Evolutionary conservation across 2,888 invertebrate genomes (phyloP), one percentile per base, ranked within the genome.

Genomic region (Drosophila setosimentum): DNA sequence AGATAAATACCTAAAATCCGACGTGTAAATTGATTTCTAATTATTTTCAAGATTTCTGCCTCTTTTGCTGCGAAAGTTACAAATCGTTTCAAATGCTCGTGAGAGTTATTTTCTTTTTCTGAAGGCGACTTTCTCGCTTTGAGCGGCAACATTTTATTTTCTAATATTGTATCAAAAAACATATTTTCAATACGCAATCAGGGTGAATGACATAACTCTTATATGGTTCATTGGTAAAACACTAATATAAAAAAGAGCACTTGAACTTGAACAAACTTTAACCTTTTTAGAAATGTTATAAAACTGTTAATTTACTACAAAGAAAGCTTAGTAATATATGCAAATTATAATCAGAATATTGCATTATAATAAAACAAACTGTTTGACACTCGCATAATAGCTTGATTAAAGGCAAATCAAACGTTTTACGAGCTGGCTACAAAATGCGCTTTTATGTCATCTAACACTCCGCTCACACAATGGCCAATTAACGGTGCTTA

Each of bases 1-100:
- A 33, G n/a, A 45, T 33, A 18, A 51, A 53, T 54, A 27, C 70
- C 51, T 40, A 75, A 45, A 85, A 87, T 87, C 85, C 81, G 85
- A 87, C 88, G 70, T 85, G 80, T 76, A 87, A 89, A 85, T 85
- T 89, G 88, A 85, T 85, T 78, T 89, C 80, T 68, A 85, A 85
- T 85, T 74, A 87, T 65, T 68, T 70, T 45, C 58, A 51, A 68
- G 37, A 57, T 54, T 64, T 70, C 24, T 45, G 75, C 61, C n/a
- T 42, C 67, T 68, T 48, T 64, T 53, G 54, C 72, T 58, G 76
- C 64, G 82, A 83, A 87, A 81, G 78, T 65, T 42, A 61, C 57
- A 68, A 67, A 62, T 40, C 42, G 53, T 66, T 66, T 77, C 65
- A 67, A 73, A 54, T 62, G 48, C 8, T 62, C 62, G 50, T 40